Percentiles rank a stretch among this genome's conserved stretches.
Conservation (phyloP, 2,797 vertebrate species). For the Myotis pilosus region DNA sequence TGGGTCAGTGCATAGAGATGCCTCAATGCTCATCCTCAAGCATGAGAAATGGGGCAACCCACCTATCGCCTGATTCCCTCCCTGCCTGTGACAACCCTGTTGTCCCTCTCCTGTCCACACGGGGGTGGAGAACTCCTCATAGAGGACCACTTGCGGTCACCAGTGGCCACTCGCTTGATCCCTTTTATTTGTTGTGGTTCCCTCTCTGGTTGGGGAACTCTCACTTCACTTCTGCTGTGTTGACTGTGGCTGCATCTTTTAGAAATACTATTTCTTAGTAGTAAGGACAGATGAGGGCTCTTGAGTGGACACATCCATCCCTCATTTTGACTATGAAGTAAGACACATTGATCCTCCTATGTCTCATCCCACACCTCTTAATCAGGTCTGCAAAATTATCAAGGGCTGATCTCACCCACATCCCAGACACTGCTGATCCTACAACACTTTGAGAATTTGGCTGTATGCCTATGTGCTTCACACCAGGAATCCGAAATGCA, state of each 20-base stretch:
- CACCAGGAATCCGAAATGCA: background rate
- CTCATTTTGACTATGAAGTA: background rate
- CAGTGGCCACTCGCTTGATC: background rate
- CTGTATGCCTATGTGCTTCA: too few species aligned
- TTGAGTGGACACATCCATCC: background rate
- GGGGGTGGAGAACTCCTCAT: background rate
- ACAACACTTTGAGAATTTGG: background rate
- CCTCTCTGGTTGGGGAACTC: background rate
- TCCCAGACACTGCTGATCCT: too few species aligned
- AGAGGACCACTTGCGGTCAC: background rate
- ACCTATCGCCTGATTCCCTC: accelerated
- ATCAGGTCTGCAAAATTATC: background rate
- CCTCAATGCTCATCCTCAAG: background rate
- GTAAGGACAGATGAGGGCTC: too few species aligned
- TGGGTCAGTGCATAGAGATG: background rate
- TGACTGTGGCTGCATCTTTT: background rate
- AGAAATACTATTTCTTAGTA: background rate
- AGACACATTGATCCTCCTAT: too few species aligned
- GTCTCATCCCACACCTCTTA: too few species aligned
- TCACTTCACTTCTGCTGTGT: background rate
- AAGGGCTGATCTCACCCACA: background rate
- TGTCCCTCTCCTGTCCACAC: background rate
- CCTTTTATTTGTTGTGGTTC: background rate
- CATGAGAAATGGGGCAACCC: background rate
- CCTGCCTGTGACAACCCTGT: accelerated